Percentiles rank a stretch among this genome's conserved stretches.
phyloP scores from a whole-genome alignment of 2,113 vertebrate genomes.

The Budorcas taxicolor region DNA sequence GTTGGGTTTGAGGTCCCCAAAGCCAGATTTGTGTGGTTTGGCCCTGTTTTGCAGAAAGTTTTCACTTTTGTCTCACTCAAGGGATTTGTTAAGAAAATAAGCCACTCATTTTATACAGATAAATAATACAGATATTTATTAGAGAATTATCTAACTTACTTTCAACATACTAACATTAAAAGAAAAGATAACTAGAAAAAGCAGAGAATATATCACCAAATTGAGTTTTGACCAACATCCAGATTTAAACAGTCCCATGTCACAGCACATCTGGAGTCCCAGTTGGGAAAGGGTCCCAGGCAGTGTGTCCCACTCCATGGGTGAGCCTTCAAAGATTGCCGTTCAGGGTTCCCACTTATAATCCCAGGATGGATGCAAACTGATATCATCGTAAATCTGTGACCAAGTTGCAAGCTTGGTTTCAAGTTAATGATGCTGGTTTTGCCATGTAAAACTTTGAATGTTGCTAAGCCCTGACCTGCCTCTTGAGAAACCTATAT shows the following conservation, averaged over 20 bases:
- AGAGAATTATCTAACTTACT: background rate
- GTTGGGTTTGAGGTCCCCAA: background rate
- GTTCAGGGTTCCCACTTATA: background rate
- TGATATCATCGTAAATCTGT: background rate
- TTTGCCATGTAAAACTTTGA: background rate
- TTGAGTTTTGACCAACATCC: background rate
- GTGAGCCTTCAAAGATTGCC: background rate
- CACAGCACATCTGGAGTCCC: background rate
- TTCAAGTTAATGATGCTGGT: background rate
- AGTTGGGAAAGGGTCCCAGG: background rate
- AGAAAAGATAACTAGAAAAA: background rate
- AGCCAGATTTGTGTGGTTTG: background rate
- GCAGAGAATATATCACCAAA: background rate
- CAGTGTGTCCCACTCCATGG: accelerated
- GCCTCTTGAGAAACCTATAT: too few species aligned
- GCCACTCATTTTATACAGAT: background rate
- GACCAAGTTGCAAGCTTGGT: background rate
- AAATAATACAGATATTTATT: background rate
- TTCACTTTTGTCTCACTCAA: background rate
- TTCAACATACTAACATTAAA: background rate
- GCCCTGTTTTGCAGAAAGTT: background rate
- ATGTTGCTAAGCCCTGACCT: background rate
- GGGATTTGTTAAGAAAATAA: background rate
- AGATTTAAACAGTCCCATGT: background rate
- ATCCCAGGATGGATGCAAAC: background rate